Evolutionary conservation across 2,113 vertebrate genomes (phyloP).

Genomic region (Peromyscus californicus): DNA sequence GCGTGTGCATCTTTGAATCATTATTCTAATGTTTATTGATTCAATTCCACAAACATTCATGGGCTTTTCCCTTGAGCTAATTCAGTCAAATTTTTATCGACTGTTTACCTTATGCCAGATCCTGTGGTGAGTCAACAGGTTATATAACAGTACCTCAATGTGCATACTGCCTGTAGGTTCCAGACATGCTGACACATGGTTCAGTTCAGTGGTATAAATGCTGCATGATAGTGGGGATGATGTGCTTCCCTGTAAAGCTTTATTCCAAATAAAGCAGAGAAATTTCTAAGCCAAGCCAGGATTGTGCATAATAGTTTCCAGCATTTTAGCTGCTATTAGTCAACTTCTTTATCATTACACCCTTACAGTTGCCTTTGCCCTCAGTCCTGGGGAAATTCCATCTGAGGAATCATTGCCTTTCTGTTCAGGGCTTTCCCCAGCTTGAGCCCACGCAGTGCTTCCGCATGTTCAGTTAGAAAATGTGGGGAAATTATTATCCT

Average conservation of each 20-base stretch:
- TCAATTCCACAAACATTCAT: neutral
- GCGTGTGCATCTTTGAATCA: neutral
- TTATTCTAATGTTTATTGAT: neutral
- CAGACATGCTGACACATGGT: accelerated
- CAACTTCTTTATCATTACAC: neutral
- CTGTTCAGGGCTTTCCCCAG: neutral
- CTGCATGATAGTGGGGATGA: neutral
- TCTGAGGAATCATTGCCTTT: neutral
- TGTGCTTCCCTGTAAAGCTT: neutral
- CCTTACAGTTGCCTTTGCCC: neutral
- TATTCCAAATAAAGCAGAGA: neutral
- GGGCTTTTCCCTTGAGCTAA: neutral
- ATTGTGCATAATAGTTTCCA: too few relatives aligned
- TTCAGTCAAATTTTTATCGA: neutral
- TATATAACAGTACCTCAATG: neutral
- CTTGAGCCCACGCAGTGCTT: neutral
- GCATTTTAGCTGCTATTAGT: neutral
- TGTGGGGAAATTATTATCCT: neutral
- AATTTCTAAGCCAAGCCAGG: neutral
- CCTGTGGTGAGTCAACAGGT: neutral
- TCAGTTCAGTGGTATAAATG: neutral
- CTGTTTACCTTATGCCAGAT: neutral
- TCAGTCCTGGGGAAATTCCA: neutral
- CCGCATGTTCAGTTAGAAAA: neutral
- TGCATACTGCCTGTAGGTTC: neutral